Base-by-base conservation (phyloP, 2,888 invertebrate genomes). In the Leptinotarsa haldemani region DNA sequence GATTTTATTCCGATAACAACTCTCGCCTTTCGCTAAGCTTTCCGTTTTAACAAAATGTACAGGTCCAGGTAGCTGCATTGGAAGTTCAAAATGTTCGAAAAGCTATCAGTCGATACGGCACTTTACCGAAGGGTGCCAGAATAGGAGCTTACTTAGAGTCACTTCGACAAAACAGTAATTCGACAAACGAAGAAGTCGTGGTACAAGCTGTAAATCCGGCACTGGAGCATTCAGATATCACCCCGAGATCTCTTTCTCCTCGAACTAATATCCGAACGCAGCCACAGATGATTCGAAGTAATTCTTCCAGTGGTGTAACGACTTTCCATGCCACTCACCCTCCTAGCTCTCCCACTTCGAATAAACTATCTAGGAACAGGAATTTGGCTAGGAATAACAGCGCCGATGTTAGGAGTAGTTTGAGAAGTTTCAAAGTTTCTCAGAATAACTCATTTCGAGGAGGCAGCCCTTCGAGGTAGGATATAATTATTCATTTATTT, bases 101-200 rank as follows among this genome's bases (percentile, higher is more conserved):
- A 80, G 97, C 97, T 64, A 96, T 96, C 79, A 97, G 96, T 88
- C 92, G 97, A 40, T 98, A 98, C 86, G 99, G 99, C 20, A 99
- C 99, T 13, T 89, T 99, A 84, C 99, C 99, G 0, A 99, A 98
- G 88, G 97, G 95, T 65, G 97, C 97, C 13, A 91, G 98, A 79
- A 98, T 99, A 82, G 98, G 98, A 47, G 98, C 98, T 7, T 99
- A 97, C 88, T 89, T 99, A 70, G 98, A 98, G 87, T 97, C 97
- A 5, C 90, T 99, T 84, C 92, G 96, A 63, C 95, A 96, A 85
- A 94, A 94, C 84, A 94, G 93, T 66, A 88, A 90, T 74, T 88
- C 89, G 1, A 83, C 83, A 65, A 87, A 85, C 77, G 88, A 88
- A 70, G 88, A 88, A 80, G 48, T 69, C 13, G 69, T 75, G 30